Evolutionary conservation across 2,888 invertebrate species (phyloP).

Genomic region (Epinotia ramella): DNA sequence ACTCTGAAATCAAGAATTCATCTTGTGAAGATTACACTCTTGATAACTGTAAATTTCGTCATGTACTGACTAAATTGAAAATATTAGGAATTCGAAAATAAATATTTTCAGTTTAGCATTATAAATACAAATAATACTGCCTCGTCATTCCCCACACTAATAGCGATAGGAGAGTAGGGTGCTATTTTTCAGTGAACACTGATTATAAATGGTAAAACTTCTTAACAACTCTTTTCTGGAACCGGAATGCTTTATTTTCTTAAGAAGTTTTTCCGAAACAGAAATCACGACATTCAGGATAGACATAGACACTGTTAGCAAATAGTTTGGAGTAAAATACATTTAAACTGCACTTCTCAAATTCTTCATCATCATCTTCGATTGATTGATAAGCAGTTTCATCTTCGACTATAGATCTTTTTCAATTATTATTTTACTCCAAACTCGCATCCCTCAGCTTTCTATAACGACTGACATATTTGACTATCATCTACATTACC

Average conservation of each 20-base stretch:
- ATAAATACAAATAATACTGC: conserved; percentile 61
- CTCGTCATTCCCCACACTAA: conserved; percentile 76
- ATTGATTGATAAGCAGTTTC: not conserved
- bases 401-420: not conserved
- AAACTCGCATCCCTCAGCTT: conserved; percentile 50
- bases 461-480: conserved; percentile 51
- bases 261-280: conserved; percentile 66
- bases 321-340: conserved; percentile 58
- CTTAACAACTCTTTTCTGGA: conserved; percentile 47
- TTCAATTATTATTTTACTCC: conserved; percentile 49
- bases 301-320: conserved; percentile 60
- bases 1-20: conserved; percentile 29
- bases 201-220: conserved; percentile 63
- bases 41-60: conserved; percentile 49
- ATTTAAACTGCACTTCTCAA: not conserved
- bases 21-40: conserved; percentile 45
- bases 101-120: conserved; percentile 25
- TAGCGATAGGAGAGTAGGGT: conserved; percentile 82
- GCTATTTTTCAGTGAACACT: conserved; percentile 75
- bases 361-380: not conserved
- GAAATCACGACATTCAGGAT: conserved; percentile 73
- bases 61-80: conserved; percentile 59
- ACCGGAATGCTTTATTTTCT: conserved; percentile 42
- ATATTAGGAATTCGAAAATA: conserved; percentile 41
- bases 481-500: conserved; percentile 85